Evolutionary conservation across 2,797 vertebrate genomes (phyloP), one percentile per base, ranked within the genome.

Genomic region (Typhlichthys subterraneus): DNA sequence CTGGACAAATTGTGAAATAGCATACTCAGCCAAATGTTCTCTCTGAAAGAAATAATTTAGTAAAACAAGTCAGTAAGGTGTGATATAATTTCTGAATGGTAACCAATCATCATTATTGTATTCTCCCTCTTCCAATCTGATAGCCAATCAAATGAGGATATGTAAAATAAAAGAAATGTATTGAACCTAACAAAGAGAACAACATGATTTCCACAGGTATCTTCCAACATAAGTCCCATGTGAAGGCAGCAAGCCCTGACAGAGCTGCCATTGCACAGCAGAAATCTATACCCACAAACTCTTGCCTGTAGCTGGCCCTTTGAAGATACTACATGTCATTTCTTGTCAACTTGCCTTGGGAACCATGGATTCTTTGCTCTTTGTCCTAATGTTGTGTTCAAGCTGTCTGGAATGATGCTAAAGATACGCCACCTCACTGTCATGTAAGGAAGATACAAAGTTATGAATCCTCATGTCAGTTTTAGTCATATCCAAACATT

Each of bases 241-340:
- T 56, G 70, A 56, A 82, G 77, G 73, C 75, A 82, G 69, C 93
- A 92, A 91, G 94, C 90, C 92, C 85, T 68, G 77, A 94, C 94
- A 95, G 84, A 84, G 76, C 79, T 76, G 73, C 72, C 81, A 84
- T 81, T 57, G 85, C 75, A 80, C 73, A 81, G 81, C 82, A 83
- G 63, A 86, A 89, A 86, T 81, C 86, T 86, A 85, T 85, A 88
- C 88, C 75, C 86, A 81, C 72, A 89, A 77, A 85, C 67, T 6
- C 17, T 89, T 77, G 85, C 92, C 91, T 88, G 84, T 90, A 89
- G 89, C 88, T 84, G 83, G 72, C 72, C 72, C 90, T 90, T 91
- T 86, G 90, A 69, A 87, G 67, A 85, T 87, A 10, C 38, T 42
- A 67, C 91, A 63, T 88, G 93, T 87, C 81, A 47, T 46, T 89